phyloP scores from a whole-genome alignment of 1,140 invertebrate genomes.

The Phocides pigmalion region DNA sequence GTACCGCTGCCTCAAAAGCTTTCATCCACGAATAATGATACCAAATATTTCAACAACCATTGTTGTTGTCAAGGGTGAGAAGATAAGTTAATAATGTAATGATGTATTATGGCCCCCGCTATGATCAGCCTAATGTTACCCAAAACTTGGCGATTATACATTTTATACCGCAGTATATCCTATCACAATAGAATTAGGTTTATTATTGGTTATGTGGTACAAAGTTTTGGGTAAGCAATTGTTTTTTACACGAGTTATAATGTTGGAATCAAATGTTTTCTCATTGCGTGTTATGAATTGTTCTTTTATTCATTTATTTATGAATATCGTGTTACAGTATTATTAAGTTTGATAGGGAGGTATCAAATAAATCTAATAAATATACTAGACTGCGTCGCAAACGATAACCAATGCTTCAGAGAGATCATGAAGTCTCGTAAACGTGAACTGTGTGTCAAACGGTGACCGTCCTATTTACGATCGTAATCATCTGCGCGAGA shows the following conservation, averaged over 20 bases:
- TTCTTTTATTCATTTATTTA: slow-evolving; percentile 55
- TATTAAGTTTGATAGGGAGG: slow-evolving; percentile 13
- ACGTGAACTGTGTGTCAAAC: too few species aligned
- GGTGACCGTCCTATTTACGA: too few species aligned
- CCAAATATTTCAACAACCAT: slow-evolving; percentile 78
- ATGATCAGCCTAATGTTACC: slow-evolving; percentile 59
- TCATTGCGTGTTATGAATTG: slow-evolving; percentile 61
- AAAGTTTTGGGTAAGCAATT: slow-evolving; percentile 53
- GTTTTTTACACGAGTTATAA: slow-evolving; percentile 66
- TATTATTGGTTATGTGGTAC: slow-evolving; percentile 38
- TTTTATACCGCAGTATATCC: slow-evolving; percentile 23
- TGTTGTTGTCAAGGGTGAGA: slow-evolving; percentile 82
- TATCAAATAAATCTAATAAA: too few species aligned
- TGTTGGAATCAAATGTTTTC: slow-evolving; percentile 73
- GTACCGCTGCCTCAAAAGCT: slow-evolving; percentile 32
- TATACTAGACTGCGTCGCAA: too few species aligned
- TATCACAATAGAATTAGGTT: slow-evolving; percentile 36
- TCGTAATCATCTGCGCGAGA: too few species aligned
- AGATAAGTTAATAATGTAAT: slow-evolving; percentile 83
- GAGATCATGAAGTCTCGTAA: too few species aligned
- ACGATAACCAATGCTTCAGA: too few species aligned
- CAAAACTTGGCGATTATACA: slow-evolving; percentile 52
- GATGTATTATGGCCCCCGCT: slow-evolving; percentile 72
- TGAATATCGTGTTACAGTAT: slow-evolving; percentile 20
- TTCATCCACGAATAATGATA: slow-evolving; percentile 68